Evolutionary conservation across 2,113 vertebrate genomes (phyloP), one percentile per base, ranked within the genome.

Genomic region (Grus americana): DNA sequence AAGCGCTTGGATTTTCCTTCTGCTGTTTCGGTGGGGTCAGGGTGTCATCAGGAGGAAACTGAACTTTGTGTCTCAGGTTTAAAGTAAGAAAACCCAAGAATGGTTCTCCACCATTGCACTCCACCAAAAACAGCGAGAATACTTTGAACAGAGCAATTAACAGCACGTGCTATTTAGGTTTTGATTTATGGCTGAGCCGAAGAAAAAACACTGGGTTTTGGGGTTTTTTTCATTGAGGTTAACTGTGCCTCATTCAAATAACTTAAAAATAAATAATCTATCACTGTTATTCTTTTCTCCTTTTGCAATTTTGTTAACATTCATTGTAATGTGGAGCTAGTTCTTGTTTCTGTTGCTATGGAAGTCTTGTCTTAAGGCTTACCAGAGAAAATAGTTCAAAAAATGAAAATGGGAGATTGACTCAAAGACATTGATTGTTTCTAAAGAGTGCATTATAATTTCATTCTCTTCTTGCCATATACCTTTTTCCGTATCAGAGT

Each of bases 281-380:
- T 40, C 32, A 9, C 36, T n/a, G 36, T 15, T 86, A n/a, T 18
- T 82, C 21, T 65, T 78, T 93, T 62, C 80, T 57, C 52, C 15
- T 29, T 54, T 12, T 55, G 15, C 63, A 42, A 20, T 89, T 95
- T 65, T 71, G 50, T 73, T 52, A 62, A 63, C 52, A 34, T 44
- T 55, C 68, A n/a, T 42, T 62, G 54, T 30, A 55, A 58, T 9
- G 44, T 50, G 66, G 34, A 94, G 70, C 61, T 52, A 26, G 62
- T 54, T 79, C 70, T 75, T 91, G 38, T 59, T 82, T 85, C 93
- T 95, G 95, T 95, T 96, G 90, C 90, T 91, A 94, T 92, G 93
- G 95, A 86, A 90, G 70, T 68, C 73, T 68, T 90, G 40, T 88
- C 46, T 93, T 82, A 49, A 52, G 40, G 22, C 34, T 95, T 59